A percentile compares a stretch with the other conserved stretches of the same genome.
Conservation (phyloP, 2,888 invertebrate genomes). For the Onthophagus sagittarius region DNA sequence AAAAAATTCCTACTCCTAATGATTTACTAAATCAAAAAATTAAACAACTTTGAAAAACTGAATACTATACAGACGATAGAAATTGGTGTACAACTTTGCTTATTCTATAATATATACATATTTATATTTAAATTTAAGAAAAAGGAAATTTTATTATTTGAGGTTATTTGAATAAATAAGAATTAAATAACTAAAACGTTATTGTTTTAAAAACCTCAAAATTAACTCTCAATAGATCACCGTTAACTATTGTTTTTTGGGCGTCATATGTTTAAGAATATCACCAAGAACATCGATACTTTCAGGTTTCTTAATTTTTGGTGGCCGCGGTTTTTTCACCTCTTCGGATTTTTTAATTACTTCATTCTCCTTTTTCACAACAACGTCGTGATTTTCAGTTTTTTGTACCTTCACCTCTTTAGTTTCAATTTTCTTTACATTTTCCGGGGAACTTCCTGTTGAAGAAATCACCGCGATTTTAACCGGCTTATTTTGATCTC, state of each 20-base stretch:
- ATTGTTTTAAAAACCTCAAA: background rate
- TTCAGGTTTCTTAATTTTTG: slow-evolving; percentile 37
- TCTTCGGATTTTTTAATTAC: background rate
- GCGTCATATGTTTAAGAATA: slow-evolving; percentile 47
- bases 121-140: too few species aligned
- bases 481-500: background rate
- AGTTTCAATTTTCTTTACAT: background rate
- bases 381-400: background rate
- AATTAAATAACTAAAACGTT: too few species aligned
- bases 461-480: background rate
- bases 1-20: too few species aligned
- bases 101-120: too few species aligned
- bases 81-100: too few species aligned
- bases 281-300: slow-evolving; percentile 46
- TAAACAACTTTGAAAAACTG: too few species aligned
- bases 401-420: background rate
- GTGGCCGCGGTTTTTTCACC: slow-evolving; percentile 33
- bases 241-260: slow-evolving; percentile 31
- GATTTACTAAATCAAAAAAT: too few species aligned
- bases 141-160: too few species aligned
- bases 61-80: too few species aligned
- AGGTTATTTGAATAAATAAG: too few species aligned
- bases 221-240: background rate
- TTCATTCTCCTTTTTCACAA: background rate
- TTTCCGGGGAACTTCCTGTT: background rate